Conservation (phyloP, 1,140 invertebrate species). For the Phenacoccus solenopsis region DNA sequence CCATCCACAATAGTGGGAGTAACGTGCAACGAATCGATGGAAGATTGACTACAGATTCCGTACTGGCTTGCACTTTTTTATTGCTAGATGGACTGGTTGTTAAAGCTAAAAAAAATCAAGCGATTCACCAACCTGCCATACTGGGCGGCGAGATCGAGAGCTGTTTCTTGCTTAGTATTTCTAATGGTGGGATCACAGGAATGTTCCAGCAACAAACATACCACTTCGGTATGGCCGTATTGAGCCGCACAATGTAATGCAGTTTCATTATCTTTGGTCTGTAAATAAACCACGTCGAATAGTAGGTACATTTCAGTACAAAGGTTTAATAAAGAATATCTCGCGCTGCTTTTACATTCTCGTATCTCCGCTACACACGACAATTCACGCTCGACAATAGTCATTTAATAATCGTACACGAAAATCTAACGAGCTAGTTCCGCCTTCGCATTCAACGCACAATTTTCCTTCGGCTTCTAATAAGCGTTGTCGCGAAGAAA, state of each 20-base stretch:
- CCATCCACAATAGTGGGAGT: too few relatives aligned
- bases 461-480: too few relatives aligned
- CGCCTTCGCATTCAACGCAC: too few relatives aligned
- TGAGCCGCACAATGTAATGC: slow-evolving; percentile 88
- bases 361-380: not conserved
- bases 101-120: too few relatives aligned
- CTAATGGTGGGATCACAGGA: slow-evolving; percentile 80
- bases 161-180: slow-evolving; percentile 79
- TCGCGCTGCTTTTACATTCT: too few relatives aligned
- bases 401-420: not conserved
- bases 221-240: slow-evolving; percentile 83
- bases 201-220: slow-evolving; percentile 68
- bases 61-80: too few relatives aligned
- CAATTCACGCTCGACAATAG: not conserved
- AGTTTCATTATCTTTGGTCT: slow-evolving; percentile 89
- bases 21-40: too few relatives aligned
- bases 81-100: too few relatives aligned
- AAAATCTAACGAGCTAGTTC: not conserved
- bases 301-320: too few relatives aligned
- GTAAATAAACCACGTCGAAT: slow-evolving; percentile 32
- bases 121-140: slow-evolving; percentile 54
- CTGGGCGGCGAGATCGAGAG: slow-evolving; percentile 86
- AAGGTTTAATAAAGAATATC: too few relatives aligned
- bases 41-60: too few relatives aligned
- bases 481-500: too few relatives aligned